Evolutionary conservation across 2,888 invertebrate genomes (phyloP).

Genomic region (Phalera bucephala): DNA sequence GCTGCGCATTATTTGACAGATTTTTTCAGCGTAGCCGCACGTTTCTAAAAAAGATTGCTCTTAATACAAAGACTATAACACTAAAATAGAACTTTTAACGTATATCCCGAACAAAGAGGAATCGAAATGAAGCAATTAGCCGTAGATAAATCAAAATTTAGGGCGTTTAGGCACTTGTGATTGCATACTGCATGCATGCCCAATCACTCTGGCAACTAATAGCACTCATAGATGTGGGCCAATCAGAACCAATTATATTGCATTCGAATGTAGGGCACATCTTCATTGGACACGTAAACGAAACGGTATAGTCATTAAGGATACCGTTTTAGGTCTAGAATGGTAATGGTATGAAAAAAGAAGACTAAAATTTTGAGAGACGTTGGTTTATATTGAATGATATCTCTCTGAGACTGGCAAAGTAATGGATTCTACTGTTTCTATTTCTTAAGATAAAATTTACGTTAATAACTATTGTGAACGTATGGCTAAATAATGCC

Average conservation of each 20-base stretch:
- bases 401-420: no score
- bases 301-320: neutral
- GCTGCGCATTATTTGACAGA: no score
- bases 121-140: neutral
- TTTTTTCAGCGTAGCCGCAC: no score
- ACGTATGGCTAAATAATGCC: no score
- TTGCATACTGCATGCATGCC: neutral
- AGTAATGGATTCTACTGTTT: no score
- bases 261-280: neutral
- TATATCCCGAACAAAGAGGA: neutral
- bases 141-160: slow-evolving; percentile 1
- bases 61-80: neutral
- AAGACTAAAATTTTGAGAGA: no score
- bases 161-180: neutral
- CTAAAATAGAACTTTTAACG: neutral
- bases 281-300: neutral
- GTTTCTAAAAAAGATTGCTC: neutral
- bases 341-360: no score
- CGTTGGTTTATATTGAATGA: no score
- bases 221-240: neutral
- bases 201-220: neutral
- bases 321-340: slow-evolving; percentile 1
- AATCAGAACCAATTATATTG: slow-evolving; percentile 1
- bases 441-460: no score
- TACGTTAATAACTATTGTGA: no score